Percentiles rank a stretch among this genome's conserved stretches.
Conservation (phyloP, 1,140 invertebrate species). For the Tenebrio molitor region DNA sequence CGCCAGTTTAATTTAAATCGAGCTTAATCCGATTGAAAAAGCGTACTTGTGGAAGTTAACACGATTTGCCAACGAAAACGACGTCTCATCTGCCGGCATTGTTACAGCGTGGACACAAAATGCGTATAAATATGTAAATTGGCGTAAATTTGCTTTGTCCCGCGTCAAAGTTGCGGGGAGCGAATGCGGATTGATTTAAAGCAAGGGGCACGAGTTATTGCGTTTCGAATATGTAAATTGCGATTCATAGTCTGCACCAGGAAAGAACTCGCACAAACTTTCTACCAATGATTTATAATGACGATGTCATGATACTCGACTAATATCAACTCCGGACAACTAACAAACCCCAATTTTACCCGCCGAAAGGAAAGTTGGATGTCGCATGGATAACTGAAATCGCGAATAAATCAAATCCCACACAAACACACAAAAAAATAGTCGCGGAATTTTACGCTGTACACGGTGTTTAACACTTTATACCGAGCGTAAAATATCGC, state of each 20-base stretch:
- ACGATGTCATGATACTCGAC: not conserved
- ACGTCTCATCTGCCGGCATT: constrained; percentile 36
- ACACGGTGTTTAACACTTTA: no score
- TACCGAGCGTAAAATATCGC: no score
- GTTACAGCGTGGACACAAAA: constrained; percentile 51
- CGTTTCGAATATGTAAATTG: constrained; percentile 51
- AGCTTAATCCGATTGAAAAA: constrained; percentile 54
- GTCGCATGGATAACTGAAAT: no score
- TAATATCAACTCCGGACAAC: not conserved
- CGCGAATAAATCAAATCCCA: no score
- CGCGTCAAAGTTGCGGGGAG: constrained; percentile 45
- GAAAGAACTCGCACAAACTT: not conserved
- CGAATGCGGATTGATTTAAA: constrained; percentile 55
- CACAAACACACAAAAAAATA: no score
- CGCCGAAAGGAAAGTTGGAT: constrained; percentile 4
- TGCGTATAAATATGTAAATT: constrained; percentile 58
- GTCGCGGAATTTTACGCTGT: no score
- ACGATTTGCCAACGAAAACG: constrained; percentile 39
- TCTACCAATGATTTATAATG: constrained; percentile 30
- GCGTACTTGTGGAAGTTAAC: constrained; percentile 49
- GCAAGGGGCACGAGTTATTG: constrained; percentile 49
- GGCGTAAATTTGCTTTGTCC: constrained; percentile 53
- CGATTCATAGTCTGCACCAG: constrained; percentile 36
- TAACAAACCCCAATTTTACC: not conserved
- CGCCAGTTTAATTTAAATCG: constrained; percentile 49